Conservation (phyloP, 2,888 invertebrate genomes). For the Dryadula phaetusa region DNA sequence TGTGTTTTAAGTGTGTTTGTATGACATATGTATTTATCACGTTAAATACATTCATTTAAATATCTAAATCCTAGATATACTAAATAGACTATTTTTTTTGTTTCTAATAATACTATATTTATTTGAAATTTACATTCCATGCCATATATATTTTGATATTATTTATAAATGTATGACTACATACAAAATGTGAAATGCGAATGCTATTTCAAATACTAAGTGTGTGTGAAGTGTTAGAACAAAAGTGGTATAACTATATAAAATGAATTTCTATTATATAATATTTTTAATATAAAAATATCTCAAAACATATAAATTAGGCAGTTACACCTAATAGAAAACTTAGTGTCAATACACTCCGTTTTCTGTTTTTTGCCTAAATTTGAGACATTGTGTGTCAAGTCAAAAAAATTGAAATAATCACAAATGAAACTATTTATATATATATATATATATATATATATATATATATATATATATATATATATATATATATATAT, state of each 20-base stretch:
- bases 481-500: no score
- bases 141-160: background rate
- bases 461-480: no score
- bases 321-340: no score
- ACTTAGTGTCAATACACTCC: background rate
- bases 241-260: constrained; percentile 7
- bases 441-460: no score
- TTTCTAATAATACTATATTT: background rate
- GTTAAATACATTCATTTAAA: no score
- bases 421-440: no score
- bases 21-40: no score
- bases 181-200: background rate
- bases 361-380: background rate
- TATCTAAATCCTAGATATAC: no score
- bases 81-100: background rate
- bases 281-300: background rate
- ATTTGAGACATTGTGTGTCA: no score
- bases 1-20: background rate
- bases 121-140: background rate
- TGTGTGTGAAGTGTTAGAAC: background rate
- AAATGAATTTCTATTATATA: background rate
- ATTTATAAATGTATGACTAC: background rate
- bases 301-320: background rate
- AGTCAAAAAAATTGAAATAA: no score
- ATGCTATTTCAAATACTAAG: background rate